Conservation (phyloP, 1,140 invertebrate species). For the Teleopsis dalmanni region DNA sequence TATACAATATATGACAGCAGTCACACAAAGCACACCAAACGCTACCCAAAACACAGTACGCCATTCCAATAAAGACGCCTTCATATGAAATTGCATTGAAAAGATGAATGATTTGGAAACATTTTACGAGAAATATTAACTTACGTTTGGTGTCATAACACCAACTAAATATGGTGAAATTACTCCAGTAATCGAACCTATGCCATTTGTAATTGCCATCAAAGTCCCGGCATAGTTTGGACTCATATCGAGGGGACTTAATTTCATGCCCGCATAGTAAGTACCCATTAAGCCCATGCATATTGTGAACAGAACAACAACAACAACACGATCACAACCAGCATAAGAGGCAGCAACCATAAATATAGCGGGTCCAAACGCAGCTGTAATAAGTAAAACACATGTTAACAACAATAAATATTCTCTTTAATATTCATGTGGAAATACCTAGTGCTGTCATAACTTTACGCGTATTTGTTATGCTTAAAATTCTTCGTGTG, state of each 20-base stretch:
- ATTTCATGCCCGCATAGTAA: slow-evolving; percentile 69
- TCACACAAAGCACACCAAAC: slow-evolving; percentile 61
- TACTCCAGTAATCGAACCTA: slow-evolving; percentile 74
- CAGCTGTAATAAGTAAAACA: slow-evolving; percentile 46
- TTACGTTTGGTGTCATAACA: slow-evolving; percentile 64
- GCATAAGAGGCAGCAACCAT: slow-evolving; percentile 74
- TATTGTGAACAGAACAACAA: slow-evolving; percentile 60
- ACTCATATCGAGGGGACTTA: slow-evolving; percentile 77
- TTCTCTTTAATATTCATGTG: not conserved
- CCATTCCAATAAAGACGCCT: slow-evolving; percentile 72
- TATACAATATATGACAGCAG: slow-evolving; percentile 64
- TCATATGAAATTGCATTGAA: not conserved
- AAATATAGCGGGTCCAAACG: slow-evolving; percentile 68
- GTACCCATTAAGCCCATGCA: slow-evolving; percentile 70
- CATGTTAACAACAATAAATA: not conserved
- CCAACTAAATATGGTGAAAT: slow-evolving; percentile 71
- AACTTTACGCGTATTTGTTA: slow-evolving; percentile 59
- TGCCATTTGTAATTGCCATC: slow-evolving; percentile 78
- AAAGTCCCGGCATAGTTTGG: slow-evolving; percentile 75
- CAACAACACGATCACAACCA: slow-evolving; percentile 60
- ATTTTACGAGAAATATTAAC: slow-evolving; percentile 20
- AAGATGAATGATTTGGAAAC: not conserved
- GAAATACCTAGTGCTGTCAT: slow-evolving; percentile 61
- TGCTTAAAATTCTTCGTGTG: slow-evolving; percentile 49
- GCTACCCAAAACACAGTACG: slow-evolving; percentile 75